Conservation (phyloP, 2,113 vertebrate genomes). For the Engraulis encrasicolus region DNA sequence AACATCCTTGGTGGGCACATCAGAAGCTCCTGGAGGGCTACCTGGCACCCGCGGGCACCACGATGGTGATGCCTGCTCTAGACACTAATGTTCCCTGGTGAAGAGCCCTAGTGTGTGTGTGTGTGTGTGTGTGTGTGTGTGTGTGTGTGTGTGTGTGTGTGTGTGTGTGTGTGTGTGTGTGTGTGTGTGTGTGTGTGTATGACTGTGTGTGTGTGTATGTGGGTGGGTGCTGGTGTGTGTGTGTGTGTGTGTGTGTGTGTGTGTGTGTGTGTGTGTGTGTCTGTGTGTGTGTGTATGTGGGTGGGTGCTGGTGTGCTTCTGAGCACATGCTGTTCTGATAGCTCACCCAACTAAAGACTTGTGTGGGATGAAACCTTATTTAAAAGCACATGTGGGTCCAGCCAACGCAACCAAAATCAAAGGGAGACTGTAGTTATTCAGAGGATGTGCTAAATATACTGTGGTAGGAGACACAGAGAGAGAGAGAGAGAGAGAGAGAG, state of each 20-base stretch:
- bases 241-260: too few relatives aligned
- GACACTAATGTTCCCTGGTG: background rate
- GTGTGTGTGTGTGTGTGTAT: background rate
- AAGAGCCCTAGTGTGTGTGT: background rate
- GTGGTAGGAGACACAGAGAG: too few relatives aligned
- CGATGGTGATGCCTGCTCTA: too few relatives aligned
- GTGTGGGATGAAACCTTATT: background rate
- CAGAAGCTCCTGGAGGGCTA: too few relatives aligned
- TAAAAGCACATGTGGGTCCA: background rate
- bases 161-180: too few relatives aligned
- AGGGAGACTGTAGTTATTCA: background rate
- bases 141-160: too few relatives aligned
- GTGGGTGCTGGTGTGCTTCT: background rate
- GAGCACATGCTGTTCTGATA: background rate
- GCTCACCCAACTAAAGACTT: background rate
- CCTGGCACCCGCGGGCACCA: too few relatives aligned
- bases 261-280: background rate
- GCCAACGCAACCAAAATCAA: background rate
- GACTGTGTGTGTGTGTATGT: background rate
- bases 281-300: background rate
- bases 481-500: too few relatives aligned
- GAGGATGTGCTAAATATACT: background rate
- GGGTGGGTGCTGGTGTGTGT: background rate
- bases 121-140: too few relatives aligned
- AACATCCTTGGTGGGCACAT: too few relatives aligned